Evolutionary conservation across 2,888 invertebrate genomes (phyloP), one percentile per base, ranked within the genome.

Genomic region (Limenitis camilla): DNA sequence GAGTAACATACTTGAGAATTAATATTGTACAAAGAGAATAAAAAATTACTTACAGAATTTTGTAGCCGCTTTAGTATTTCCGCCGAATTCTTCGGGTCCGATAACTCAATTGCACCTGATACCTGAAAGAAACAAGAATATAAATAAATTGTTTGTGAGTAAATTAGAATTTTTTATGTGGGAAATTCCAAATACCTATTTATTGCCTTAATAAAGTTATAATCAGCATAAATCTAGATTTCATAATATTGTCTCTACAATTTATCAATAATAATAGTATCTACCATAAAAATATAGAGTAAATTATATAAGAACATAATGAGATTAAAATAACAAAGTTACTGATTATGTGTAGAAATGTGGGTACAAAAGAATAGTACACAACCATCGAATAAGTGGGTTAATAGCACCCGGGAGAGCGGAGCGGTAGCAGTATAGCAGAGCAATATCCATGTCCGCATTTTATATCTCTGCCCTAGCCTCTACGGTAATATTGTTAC

Each of bases 41-140:
- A 39, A 31, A 40, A 44, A 45, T 44, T 39, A 76, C 81, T 80
- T 69, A 85, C 85, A 35, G 79, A 70, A 61, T 78, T 81, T 60
- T 81, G 81, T 60, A 78, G 71, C 53, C 78, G 79, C 35, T 79
- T 76, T 61, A 82, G 67, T 58, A 80, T 63, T 66, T 81, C 81
- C 53, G 78, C 75, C 50, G 79, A 72, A 64, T 81, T 82, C 68
- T 78, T 77, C 46, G 78, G 78, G 61, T 81, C 81, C 36, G 80
- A 68, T 60, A 82, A 72, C 69, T 83, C 83, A 58, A 84, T 72
- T 49, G 82, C 80, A 52, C 75, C 80, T 49, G 81, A 76, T 71
- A 86, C 82, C 86, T 87, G 81, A 63, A 83, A 80, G 74, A 83
- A 80, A 75, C 76, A 79, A 69, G 64, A 74, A 63, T 36, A 11